Evolutionary conservation across 2,888 invertebrate genomes (phyloP).

Genomic region (Eristalis pertinax): DNA sequence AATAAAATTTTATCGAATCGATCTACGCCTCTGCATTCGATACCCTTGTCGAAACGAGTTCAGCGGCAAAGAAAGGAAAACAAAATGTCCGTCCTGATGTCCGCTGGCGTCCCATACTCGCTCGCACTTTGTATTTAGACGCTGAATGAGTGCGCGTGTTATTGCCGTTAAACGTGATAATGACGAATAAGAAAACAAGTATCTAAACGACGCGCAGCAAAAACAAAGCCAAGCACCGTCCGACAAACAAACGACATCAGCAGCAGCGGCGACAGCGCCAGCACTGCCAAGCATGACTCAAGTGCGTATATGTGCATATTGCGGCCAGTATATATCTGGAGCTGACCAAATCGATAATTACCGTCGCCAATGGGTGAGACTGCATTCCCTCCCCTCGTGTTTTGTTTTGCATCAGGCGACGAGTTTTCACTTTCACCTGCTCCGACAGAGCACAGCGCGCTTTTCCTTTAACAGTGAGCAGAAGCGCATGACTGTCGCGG

Average conservation of each 20-base stretch:
- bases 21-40: neutral
- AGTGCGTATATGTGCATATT: conserved; percentile 22
- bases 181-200: neutral
- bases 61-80: neutral
- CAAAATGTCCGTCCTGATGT: neutral
- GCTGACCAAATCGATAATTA: conserved; percentile 42
- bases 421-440: conserved; percentile 9
- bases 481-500: neutral
- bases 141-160: conserved; percentile 30
- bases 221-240: conserved; percentile 14
- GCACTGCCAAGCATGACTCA: neutral
- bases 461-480: neutral
- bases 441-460: neutral
- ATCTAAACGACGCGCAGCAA: neutral
- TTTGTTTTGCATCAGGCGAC: neutral
- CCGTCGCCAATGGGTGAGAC: conserved; percentile 33
- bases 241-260: neutral
- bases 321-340: conserved; percentile 15
- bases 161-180: conserved; percentile 30
- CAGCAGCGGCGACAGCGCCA: neutral
- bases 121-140: neutral
- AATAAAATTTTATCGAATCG: conserved; percentile 9
- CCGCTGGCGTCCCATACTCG: neutral
- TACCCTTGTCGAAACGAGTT: neutral
- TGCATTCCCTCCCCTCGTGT: neutral